Evolutionary conservation across 92 coral and sea anemone species (phyloP).

Genomic region (Anthopleura xanthogrammica): DNA sequence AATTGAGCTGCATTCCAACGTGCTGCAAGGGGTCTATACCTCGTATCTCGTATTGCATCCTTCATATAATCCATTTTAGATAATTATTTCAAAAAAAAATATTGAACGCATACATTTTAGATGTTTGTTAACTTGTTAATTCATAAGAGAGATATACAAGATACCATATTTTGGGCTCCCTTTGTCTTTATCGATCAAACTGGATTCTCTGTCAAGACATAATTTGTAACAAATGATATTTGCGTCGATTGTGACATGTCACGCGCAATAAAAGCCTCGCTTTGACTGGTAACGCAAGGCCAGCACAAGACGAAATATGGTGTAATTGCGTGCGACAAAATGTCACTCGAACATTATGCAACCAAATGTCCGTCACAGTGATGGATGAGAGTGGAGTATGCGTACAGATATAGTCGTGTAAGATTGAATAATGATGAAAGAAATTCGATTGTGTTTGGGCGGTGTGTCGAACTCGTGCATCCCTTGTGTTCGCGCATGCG

Average conservation of each 20-base stretch:
- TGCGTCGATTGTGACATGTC: background rate
- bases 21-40: too few species aligned
- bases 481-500: background rate
- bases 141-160: too few species aligned
- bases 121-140: too few species aligned
- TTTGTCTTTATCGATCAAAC: background rate
- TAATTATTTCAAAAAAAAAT: background rate
- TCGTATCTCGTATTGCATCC: background rate
- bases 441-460: background rate
- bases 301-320: background rate
- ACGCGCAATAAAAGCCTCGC: background rate
- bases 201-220: background rate
- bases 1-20: too few species aligned
- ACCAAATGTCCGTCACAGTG: background rate
- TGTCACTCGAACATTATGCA: too few species aligned
- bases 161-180: background rate
- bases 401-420: background rate
- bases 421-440: background rate
- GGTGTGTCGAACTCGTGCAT: background rate
- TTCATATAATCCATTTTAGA: too few species aligned
- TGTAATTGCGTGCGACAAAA: too few species aligned
- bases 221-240: background rate
- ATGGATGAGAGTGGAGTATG: background rate
- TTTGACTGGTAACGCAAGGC: background rate
- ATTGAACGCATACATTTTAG: background rate